phyloP scores from a whole-genome alignment of 2,888 invertebrate species.

The Spilarctia lutea region DNA sequence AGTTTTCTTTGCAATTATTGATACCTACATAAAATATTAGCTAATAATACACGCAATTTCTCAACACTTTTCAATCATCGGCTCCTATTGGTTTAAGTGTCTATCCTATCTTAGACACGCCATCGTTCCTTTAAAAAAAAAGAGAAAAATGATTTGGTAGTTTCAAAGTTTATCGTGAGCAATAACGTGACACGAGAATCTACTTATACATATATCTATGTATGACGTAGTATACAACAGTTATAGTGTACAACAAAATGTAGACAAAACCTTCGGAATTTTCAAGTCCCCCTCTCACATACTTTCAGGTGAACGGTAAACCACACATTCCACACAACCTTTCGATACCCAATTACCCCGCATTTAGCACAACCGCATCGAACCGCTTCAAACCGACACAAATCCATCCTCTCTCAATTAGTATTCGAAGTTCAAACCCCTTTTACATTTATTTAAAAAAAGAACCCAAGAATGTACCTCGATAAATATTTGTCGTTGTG shows the following conservation, averaged over 20 bases:
- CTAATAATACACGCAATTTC: too few species aligned
- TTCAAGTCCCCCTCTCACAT: background rate
- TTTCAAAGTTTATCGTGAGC: too few species aligned
- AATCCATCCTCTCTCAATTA: slow-evolving; percentile 24
- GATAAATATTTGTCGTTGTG: slow-evolving; percentile 70
- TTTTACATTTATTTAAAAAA: slow-evolving; percentile 34
- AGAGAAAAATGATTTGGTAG: too few species aligned
- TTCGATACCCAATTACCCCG: slow-evolving; percentile 15
- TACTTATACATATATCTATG: too few species aligned
- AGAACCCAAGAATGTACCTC: slow-evolving; percentile 60
- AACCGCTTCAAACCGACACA: slow-evolving; percentile 29
- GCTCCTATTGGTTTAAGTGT: too few species aligned
- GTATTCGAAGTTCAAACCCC: slow-evolving; percentile 19
- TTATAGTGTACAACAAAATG: background rate
- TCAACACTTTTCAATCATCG: too few species aligned
- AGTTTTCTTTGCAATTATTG: too few species aligned
- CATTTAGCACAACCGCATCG: slow-evolving; percentile 41
- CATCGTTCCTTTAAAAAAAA: too few species aligned
- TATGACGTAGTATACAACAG: background rate
- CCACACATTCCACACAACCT: slow-evolving; percentile 14
- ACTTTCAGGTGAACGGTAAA: slow-evolving; percentile 6
- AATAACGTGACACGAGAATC: too few species aligned
- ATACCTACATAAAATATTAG: too few species aligned
- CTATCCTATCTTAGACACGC: too few species aligned
- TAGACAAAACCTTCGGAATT: background rate